Evolutionary conservation across 2,113 vertebrate genomes (phyloP).

Genomic region (Actenoides lindsayi): DNA sequence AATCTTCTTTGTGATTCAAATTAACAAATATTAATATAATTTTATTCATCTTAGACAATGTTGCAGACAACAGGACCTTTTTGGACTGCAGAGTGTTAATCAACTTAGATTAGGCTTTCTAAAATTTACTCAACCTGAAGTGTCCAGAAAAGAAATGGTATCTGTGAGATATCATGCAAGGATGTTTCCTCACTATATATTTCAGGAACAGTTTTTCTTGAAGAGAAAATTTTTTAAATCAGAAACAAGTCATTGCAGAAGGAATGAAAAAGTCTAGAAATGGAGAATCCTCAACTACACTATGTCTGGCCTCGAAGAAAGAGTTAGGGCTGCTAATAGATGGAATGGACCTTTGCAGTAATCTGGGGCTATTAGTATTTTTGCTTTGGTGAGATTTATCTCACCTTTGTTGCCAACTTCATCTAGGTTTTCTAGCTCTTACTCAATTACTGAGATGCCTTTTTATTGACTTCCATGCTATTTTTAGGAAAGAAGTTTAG

Average conservation of each 20-base stretch:
- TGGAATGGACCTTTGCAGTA: not conserved
- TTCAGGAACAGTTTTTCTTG: not conserved
- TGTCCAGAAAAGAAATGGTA: not conserved
- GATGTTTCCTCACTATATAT: not conserved
- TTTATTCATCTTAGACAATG: not conserved
- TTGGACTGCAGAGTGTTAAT: not conserved
- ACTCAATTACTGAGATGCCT: not conserved
- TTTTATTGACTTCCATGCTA: not conserved
- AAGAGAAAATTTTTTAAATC: not conserved
- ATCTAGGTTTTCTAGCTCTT: not conserved
- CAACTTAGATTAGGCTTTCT: not conserved
- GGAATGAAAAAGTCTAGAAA: not conserved
- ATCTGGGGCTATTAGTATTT: not conserved
- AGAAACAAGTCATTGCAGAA: not conserved
- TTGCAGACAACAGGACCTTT: not conserved
- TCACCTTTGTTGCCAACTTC: not conserved
- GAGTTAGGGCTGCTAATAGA: not conserved
- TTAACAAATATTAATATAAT: not conserved
- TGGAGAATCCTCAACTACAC: not conserved
- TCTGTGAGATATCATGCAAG: not conserved
- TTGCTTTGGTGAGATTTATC: not conserved
- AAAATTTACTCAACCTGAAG: not conserved
- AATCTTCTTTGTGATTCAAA: not conserved
- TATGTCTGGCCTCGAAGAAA: not conserved
- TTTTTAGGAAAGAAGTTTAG: not conserved